Evolutionary conservation across 2,797 vertebrate species (phyloP).

Genomic region (Cercopithecus hamlyni): DNA sequence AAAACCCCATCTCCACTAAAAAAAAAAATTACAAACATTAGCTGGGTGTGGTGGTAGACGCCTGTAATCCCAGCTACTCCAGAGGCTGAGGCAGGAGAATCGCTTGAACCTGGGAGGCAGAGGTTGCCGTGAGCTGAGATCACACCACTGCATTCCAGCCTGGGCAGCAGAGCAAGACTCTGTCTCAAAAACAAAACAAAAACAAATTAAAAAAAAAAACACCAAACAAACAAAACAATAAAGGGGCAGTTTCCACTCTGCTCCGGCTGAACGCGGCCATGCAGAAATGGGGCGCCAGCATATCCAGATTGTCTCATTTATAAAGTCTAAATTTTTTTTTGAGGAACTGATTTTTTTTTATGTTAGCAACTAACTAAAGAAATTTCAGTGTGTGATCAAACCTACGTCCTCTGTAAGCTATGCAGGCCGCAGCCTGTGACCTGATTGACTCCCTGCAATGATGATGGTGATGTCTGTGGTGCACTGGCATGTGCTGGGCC

Average conservation of each 20-base stretch:
- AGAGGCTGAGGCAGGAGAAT: too few species aligned
- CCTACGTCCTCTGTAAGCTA: background rate
- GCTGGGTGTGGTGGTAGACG: rapidly evolving
- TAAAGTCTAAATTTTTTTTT: background rate
- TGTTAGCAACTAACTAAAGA: background rate
- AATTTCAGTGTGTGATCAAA: background rate
- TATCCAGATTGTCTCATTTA: background rate
- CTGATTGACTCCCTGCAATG: background rate
- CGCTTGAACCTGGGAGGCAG: too few species aligned
- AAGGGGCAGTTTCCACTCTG: background rate
- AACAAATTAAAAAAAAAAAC: too few species aligned
- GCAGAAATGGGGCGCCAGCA: background rate
- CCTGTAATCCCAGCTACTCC: too few species aligned
- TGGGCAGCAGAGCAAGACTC: too few species aligned
- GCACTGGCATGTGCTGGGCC: background rate
- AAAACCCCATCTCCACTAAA: too few species aligned
- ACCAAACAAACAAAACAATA: too few species aligned
- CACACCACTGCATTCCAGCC: too few species aligned
- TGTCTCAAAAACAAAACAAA: too few species aligned
- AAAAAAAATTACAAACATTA: too few species aligned
- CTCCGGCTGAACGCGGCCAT: background rate
- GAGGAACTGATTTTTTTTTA: background rate
- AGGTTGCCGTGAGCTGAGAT: too few species aligned
- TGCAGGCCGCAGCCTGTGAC: rapidly evolving
- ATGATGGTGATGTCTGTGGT: too few species aligned